Evolutionary conservation across 2,113 vertebrate species (phyloP).

Genomic region (Callospermophilus lateralis): DNA sequence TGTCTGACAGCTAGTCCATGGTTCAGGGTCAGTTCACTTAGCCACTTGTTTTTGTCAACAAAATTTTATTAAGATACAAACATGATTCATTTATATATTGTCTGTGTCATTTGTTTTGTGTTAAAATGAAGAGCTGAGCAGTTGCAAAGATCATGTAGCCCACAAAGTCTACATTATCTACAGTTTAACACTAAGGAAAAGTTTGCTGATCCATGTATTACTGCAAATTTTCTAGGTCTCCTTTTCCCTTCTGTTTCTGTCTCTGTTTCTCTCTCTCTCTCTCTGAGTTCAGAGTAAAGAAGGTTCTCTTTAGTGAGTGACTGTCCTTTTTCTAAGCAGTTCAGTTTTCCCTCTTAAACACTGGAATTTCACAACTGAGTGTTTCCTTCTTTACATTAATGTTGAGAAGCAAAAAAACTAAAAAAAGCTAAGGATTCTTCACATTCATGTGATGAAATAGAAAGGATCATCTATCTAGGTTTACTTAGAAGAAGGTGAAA

Average conservation of each 20-base stretch:
- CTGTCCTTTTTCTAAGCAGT: background rate
- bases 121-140: background rate
- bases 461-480: background rate
- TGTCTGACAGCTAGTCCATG: background rate
- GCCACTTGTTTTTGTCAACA: background rate
- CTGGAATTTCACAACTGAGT: background rate
- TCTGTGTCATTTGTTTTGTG: background rate
- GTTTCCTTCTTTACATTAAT: conserved; percentile 1
- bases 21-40: background rate
- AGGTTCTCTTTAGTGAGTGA: background rate
- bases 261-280: background rate
- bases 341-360: background rate
- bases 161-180: background rate
- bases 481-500: background rate
- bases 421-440: background rate
- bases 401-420: background rate
- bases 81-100: background rate
- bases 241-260: background rate
- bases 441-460: background rate
- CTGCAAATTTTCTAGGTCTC: background rate
- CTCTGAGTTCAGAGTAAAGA: background rate
- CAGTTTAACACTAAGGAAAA: background rate
- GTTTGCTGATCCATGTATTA: background rate
- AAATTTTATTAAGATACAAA: conserved; percentile 38
- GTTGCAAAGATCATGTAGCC: background rate